A percentile compares a stretch with the other conserved stretches of the same genome.
Conservation (phyloP, 37 sponge, comb jelly and placozoan genomes). For the Chondrosia reniformis region DNA sequence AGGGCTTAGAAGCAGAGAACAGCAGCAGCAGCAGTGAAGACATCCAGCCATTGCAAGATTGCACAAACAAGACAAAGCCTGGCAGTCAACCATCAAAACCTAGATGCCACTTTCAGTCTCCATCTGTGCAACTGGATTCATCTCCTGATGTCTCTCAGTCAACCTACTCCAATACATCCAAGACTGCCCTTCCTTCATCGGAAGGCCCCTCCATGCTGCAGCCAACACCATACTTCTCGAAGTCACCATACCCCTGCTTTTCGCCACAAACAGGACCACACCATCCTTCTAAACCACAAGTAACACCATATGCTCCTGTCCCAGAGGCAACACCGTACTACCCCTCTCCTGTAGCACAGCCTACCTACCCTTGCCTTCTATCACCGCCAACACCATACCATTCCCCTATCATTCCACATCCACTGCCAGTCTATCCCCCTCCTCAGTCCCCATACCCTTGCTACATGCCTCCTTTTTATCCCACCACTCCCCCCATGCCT, state of each 20-base stretch:
- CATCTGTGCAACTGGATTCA: background rate
- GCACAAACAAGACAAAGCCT: background rate
- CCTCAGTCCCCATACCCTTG: background rate
- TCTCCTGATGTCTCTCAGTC: background rate
- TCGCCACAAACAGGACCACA: background rate
- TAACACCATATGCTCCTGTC: background rate
- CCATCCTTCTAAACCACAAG: background rate
- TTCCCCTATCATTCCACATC: background rate
- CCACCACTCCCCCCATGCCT: background rate
- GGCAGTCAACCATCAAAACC: background rate
- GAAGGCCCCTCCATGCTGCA: background rate
- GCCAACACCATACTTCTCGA: background rate
- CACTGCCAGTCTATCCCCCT: background rate
- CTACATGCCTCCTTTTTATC: background rate
- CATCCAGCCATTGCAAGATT: background rate
- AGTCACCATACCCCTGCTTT: background rate
- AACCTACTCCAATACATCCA: background rate
- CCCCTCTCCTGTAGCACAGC: background rate
- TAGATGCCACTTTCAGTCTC: background rate
- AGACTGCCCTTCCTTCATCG: background rate
- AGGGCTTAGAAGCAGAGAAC: background rate
- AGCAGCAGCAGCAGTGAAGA: background rate
- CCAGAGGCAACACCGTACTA: conserved; percentile 1
- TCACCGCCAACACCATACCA: background rate
- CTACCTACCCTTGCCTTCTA: background rate